Evolutionary conservation across 2,797 vertebrate genomes (phyloP).

Genomic region (Gallinago solitaria): DNA sequence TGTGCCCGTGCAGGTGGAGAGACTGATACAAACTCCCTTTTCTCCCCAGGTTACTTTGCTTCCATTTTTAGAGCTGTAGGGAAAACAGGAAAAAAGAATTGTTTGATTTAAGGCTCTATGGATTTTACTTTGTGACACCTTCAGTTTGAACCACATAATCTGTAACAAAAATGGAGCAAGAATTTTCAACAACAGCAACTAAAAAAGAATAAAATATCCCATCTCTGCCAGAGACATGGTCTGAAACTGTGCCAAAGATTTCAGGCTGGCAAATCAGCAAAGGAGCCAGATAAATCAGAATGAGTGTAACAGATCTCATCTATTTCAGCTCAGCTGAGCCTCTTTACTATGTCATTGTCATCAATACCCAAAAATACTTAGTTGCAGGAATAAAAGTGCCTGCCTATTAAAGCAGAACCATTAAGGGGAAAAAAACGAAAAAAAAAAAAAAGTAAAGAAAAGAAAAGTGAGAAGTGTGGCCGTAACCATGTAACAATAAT

Average conservation of each 20-base stretch:
- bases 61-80: constrained; percentile 7
- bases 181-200: not conserved
- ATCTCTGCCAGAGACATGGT: constrained; percentile 59
- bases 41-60: constrained; percentile 17
- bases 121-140: constrained; percentile 48
- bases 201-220: not conserved
- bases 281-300: constrained; percentile 69
- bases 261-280: constrained; percentile 71
- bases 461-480: constrained; percentile 60
- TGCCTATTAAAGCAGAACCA: constrained; percentile 61
- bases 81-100: not conserved
- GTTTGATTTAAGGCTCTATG: constrained; percentile 15
- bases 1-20: not conserved
- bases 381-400: constrained; percentile 59
- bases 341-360: constrained; percentile 50
- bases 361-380: constrained; percentile 61
- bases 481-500: not conserved
- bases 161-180: constrained; percentile 62
- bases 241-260: constrained; percentile 77
- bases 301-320: constrained; percentile 67
- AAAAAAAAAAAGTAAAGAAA: not conserved
- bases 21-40: not conserved
- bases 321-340: constrained; percentile 70
- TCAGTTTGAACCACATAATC: constrained; percentile 52
- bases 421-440: not conserved